Evolutionary conservation across 2,797 vertebrate genomes (phyloP), one percentile per base, ranked within the genome.

Genomic region (Phoeniculus purpureus): DNA sequence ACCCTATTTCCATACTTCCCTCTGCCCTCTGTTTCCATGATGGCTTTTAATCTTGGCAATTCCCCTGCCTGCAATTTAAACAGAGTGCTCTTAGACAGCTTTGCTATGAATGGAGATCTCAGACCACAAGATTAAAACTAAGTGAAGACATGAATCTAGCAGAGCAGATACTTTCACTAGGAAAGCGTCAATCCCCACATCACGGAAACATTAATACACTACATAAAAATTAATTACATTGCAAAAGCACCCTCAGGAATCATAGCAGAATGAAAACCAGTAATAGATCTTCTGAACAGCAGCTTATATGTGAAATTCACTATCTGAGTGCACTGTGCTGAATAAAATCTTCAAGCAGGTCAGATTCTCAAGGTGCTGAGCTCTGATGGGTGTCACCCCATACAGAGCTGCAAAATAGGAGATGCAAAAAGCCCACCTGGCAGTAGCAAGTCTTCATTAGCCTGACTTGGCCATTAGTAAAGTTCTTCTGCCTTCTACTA

Each of bases 161-260:
- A 1, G 56, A 93, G 52, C 21, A 90, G 84, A 67, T 73, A 90
- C n/a, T 92, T 92, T 78, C 65, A 78, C 81, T 73, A 77, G 70
- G 34, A 43, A 89, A 71, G 61, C 54, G 59, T 75, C 70, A 4
- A 68, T 58, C 43, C 43, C 43, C 43, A 9, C 43, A 43, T 43
- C 43, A 43, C 14, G 43, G 43, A 43, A 43, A 43, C 14, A 43
- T 43, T 14, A 43, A 43, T 43, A 43, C 13, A 34, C 62, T 76
- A 70, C 45, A 87, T 61, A 85, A 94, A 96, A 94, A 96, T 94
- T 96, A 95, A 96, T 95, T 93, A 93, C 80, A 93, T 66, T 76
- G 87, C 79, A 92, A 95, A 82, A 58, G 65, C 59, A 85, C 95
- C 81, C 94, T 81, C 51, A 89, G 93, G 90, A 94, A 62, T 82